Percentiles rank a stretch among this genome's conserved stretches.
phyloP scores from a whole-genome alignment of 2,113 vertebrate species.

The Scartelaos histophorus region DNA sequence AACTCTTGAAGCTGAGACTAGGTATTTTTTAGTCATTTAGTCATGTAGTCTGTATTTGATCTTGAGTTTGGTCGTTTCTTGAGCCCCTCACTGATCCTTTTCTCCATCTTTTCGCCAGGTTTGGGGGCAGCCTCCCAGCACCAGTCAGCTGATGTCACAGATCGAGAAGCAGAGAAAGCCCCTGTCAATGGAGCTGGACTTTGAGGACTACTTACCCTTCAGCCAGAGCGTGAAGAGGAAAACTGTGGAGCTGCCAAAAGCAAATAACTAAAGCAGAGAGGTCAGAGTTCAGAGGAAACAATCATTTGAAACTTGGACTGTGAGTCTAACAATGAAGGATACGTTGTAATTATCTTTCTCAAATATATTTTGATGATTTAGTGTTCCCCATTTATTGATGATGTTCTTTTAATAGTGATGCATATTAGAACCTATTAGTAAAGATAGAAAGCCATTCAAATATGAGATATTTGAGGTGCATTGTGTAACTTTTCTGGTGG shows the following conservation, averaged over 20 bases:
- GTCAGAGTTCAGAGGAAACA: slow-evolving; percentile 17
- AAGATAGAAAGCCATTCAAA: no score
- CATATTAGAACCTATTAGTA: neutral
- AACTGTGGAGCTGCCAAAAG: slow-evolving; percentile 47
- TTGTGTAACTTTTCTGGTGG: no score
- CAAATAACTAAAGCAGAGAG: slow-evolving; percentile 35
- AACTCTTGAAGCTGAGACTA: no score
- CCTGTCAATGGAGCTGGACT: slow-evolving; percentile 73
- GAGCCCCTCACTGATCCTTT: neutral
- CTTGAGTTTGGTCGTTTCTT: neutral
- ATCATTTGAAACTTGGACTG: neutral
- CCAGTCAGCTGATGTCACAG: slow-evolving; percentile 77
- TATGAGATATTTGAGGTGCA: no score
- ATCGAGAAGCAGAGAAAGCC: slow-evolving; percentile 70
- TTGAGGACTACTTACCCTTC: slow-evolving; percentile 83
- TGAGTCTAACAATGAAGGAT: neutral
- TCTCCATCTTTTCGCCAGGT: slow-evolving; percentile 62
- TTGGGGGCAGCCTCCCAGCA: slow-evolving; percentile 82
- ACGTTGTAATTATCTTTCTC: neutral
- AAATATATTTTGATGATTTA: neutral
- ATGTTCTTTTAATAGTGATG: neutral
- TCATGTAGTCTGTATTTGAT: no score
- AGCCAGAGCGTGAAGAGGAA: slow-evolving; percentile 74
- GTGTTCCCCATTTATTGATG: neutral
- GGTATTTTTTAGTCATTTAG: no score